phyloP scores from a whole-genome alignment of 1,140 invertebrate species.

The Manduca sexta region DNA sequence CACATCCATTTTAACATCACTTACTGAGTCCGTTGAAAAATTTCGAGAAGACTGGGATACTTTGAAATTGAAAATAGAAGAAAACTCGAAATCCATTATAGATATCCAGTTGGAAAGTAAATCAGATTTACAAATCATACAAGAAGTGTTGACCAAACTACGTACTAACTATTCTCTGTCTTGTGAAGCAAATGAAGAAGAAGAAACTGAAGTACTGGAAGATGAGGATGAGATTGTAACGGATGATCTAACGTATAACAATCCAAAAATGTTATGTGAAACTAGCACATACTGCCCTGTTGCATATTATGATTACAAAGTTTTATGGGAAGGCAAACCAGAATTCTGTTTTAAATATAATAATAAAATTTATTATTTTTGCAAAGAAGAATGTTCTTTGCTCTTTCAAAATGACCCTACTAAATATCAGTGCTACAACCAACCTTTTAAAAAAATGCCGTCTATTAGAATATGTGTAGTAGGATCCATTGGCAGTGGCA shows the following conservation, averaged over 20 bases:
- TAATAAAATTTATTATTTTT: conserved; percentile 70
- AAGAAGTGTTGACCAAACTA: conserved; percentile 51
- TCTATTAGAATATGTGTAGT: conserved; percentile 72
- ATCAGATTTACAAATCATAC: conserved; percentile 46
- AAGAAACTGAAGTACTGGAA: conserved; percentile 33
- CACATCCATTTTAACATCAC: conserved; percentile 14
- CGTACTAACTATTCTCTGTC: conserved; percentile 39
- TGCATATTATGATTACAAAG: conserved; percentile 59
- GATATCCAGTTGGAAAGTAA: conserved; percentile 51
- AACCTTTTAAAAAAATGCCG: conserved; percentile 57
- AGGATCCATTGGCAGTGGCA: conserved; percentile 71
- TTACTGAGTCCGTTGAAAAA: conserved; percentile 46
- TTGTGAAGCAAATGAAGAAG: conserved; percentile 28
- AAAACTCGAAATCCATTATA: conserved; percentile 38
- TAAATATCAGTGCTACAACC: conserved; percentile 52
- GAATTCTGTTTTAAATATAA: conserved; percentile 67
- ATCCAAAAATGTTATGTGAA: conserved; percentile 67
- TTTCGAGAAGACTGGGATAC: conserved; percentile 57
- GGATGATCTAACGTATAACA: conserved; percentile 45
- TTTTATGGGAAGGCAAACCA: conserved; percentile 75
- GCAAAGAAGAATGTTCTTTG: conserved; percentile 54
- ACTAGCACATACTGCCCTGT: conserved; percentile 74
- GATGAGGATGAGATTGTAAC: conserved; percentile 33
- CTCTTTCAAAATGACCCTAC: conserved; percentile 62
- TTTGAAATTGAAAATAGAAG: conserved; percentile 55